Conservation (phyloP, 2,888 invertebrate species). For the Pterostichus niger region DNA sequence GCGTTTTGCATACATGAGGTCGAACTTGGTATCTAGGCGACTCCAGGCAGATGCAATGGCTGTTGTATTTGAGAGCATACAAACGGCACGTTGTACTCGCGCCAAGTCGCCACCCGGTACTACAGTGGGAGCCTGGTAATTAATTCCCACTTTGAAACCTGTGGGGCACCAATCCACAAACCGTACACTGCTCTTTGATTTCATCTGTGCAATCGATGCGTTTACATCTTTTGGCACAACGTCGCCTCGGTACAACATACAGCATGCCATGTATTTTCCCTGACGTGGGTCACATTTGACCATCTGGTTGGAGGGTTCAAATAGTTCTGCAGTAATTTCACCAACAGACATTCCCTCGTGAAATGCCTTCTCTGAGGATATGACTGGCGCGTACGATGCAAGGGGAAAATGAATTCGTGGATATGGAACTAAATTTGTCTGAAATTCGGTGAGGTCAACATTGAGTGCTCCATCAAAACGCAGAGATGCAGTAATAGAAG, state of each 20-base stretch:
- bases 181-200: slow-evolving; percentile 86
- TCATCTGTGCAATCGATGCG: slow-evolving; percentile 88
- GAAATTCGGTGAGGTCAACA: slow-evolving; percentile 94
- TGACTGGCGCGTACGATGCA: slow-evolving; percentile 86
- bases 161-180: slow-evolving; percentile 98
- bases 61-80: slow-evolving; percentile 94
- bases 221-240: slow-evolving; percentile 95
- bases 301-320: slow-evolving; percentile 94
- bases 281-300: slow-evolving; percentile 91
- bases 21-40: slow-evolving; percentile 95
- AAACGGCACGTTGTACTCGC: slow-evolving; percentile 91
- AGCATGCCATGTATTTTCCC: slow-evolving; percentile 92
- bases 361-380: slow-evolving; percentile 86
- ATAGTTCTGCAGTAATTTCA: slow-evolving; percentile 92
- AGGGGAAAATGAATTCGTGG: slow-evolving; percentile 94
- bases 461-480: slow-evolving; percentile 94
- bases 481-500: slow-evolving; percentile 92
- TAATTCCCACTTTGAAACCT: slow-evolving; percentile 88
- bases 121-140: slow-evolving; percentile 86
- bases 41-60: slow-evolving; percentile 94
- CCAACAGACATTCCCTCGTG: slow-evolving; percentile 89
- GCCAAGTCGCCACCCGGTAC: slow-evolving; percentile 89
- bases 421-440: slow-evolving; percentile 94
- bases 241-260: slow-evolving; percentile 92
- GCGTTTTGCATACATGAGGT: slow-evolving; percentile 94